A percentile compares a stretch with the other conserved stretches of the same genome.
These are phyloP conservation scores for Rallus crepitans DNA, from an alignment of 2,797 vertebrate species.

Conservation along the genomic window DNA sequence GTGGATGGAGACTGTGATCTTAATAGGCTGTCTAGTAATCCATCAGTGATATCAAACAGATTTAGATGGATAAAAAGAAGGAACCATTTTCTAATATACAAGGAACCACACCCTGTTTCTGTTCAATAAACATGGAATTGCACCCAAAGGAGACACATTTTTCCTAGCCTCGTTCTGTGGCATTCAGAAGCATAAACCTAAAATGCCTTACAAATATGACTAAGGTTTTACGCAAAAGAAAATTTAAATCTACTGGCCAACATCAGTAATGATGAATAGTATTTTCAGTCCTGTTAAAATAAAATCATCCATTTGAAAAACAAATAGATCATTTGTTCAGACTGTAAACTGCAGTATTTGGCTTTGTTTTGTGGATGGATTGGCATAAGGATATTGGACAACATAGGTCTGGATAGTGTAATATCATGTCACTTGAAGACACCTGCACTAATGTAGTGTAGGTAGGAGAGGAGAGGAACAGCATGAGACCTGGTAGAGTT, in stretches of 20 bases:
- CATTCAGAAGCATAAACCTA: neutral
- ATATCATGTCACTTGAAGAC: neutral
- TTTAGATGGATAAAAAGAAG: neutral
- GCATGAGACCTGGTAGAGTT: neutral
- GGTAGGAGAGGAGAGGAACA: neutral
- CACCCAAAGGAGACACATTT: neutral
- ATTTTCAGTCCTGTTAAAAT: neutral
- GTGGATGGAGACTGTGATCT: neutral
- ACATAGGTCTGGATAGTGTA: neutral
- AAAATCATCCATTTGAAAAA: neutral
- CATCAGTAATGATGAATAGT: neutral
- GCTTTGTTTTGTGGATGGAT: neutral
- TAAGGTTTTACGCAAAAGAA: neutral
- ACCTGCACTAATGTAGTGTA: neutral
- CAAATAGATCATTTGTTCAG: neutral
- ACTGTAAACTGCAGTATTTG: neutral
- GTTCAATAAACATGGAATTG: neutral
- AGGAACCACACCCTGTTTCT: neutral
- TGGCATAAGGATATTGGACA: neutral
- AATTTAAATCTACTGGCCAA: neutral
- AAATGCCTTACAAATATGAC: neutral
- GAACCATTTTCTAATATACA: neutral
- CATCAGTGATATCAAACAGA: neutral
- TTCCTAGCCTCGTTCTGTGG: neutral
- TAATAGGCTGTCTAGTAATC: neutral